phyloP scores from a whole-genome alignment of 53 echinoderm and acorn worm species.

The Luidia sarsii region DNA sequence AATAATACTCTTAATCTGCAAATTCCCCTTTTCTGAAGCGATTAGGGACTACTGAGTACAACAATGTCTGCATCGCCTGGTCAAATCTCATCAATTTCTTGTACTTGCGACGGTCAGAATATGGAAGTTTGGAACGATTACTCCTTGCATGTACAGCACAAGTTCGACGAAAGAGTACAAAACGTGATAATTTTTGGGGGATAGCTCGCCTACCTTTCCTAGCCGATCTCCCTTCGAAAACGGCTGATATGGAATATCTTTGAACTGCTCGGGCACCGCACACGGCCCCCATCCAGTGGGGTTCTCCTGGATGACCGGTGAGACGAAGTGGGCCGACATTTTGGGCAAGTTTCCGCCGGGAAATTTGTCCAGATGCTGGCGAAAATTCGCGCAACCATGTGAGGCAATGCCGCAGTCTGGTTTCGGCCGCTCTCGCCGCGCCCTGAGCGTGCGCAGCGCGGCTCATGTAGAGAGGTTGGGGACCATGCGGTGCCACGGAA shows the following conservation, averaged over 20 bases:
- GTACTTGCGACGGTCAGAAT: neutral
- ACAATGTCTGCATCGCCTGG: too few species aligned
- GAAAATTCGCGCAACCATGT: neutral
- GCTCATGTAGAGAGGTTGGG: too few species aligned
- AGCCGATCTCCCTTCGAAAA: conserved; percentile 98
- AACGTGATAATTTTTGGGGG: too few species aligned
- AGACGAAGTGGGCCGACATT: conserved; percentile 70
- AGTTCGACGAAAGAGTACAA: too few species aligned
- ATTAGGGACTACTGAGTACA: too few species aligned
- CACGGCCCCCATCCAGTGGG: conserved; percentile 89
- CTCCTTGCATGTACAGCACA: too few species aligned
- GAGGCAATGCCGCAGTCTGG: neutral
- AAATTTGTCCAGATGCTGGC: neutral
- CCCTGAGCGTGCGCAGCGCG: too few species aligned
- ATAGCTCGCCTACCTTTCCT: conserved; percentile 84
- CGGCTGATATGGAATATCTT: conserved; percentile 98
- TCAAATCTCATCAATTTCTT: neutral
- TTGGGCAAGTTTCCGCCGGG: neutral
- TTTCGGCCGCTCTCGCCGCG: conserved; percentile 9
- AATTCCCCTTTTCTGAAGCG: too few species aligned
- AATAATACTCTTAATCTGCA: too few species aligned
- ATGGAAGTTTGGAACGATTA: too few species aligned
- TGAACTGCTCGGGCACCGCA: conserved; percentile 90
- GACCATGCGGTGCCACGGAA: too few species aligned
- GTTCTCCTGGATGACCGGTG: conserved; percentile 95